Evolutionary conservation across 2,888 invertebrate genomes (phyloP).

Genomic region (Folsomia candida): DNA sequence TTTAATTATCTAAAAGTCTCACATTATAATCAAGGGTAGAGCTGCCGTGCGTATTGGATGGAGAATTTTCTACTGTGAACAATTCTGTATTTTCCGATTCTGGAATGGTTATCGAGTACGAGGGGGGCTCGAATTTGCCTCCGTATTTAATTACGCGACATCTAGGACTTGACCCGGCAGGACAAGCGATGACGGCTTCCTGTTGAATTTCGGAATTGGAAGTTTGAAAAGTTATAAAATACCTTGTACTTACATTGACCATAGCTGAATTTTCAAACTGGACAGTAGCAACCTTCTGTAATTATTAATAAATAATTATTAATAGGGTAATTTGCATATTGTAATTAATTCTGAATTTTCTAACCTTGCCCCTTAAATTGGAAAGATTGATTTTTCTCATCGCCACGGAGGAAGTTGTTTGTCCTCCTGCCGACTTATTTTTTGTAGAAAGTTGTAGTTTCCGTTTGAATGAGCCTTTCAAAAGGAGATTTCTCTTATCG

Average conservation of each 20-base stretch:
- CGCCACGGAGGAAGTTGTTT: neutral
- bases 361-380: conserved; percentile 9
- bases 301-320: no score
- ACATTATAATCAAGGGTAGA: neutral
- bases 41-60: neutral
- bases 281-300: conserved; percentile 9
- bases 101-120: conserved; percentile 17
- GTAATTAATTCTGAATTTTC: no score
- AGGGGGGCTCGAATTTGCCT: conserved; percentile 18
- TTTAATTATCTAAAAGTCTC: no score
- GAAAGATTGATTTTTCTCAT: conserved; percentile 10
- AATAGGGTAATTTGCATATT: no score
- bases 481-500: conserved; percentile 17
- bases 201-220: neutral
- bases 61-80: neutral
- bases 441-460: neutral
- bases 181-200: conserved; percentile 4
- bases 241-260: conserved; percentile 5
- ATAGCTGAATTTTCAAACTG: conserved; percentile 13
- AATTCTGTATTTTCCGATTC: neutral
- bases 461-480: conserved; percentile 11
- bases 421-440: no score
- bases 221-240: neutral
- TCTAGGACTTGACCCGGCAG: neutral
- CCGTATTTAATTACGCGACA: conserved; percentile 29